phyloP scores from a whole-genome alignment of 2,797 vertebrate genomes.

The Semaprochilodus insignis region DNA sequence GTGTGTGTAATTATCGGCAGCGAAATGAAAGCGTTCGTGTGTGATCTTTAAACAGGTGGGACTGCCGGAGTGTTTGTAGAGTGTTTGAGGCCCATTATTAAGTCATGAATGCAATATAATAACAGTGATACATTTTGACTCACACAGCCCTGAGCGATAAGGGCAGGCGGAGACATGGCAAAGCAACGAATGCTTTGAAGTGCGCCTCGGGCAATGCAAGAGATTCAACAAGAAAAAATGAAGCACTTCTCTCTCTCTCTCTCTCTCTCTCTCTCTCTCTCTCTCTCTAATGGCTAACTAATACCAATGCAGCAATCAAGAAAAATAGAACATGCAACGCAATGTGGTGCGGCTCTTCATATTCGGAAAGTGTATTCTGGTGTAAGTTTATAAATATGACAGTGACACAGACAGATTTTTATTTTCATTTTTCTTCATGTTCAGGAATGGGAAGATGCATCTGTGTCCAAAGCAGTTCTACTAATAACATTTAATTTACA shows the following conservation, averaged over 20 bases:
- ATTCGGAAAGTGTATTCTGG: background rate
- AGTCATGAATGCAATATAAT: constrained; percentile 33
- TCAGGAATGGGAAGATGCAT: background rate
- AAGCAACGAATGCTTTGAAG: constrained; percentile 40
- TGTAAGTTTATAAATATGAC: background rate
- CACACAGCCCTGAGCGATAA: constrained; percentile 31
- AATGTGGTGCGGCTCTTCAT: background rate
- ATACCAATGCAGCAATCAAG: constrained; percentile 14
- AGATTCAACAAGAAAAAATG: constrained; percentile 35
- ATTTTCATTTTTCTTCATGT: background rate
- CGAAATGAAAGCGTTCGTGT: constrained; percentile 39
- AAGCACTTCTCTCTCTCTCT: constrained; percentile 24
- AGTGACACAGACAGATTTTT: background rate
- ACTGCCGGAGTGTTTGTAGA: constrained; percentile 40
- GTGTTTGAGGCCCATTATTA: constrained; percentile 42
- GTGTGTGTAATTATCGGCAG: constrained; percentile 34
- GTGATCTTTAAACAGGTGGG: constrained; percentile 41
- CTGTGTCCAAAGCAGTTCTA: background rate
- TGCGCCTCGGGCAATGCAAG: constrained; percentile 43
- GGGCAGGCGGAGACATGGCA: constrained; percentile 46
- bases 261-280: constrained; percentile 2
- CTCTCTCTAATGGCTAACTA: constrained; percentile 12
- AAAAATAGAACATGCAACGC: background rate
- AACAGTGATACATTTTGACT: constrained; percentile 37
- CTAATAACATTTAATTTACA: background rate